phyloP scores from a whole-genome alignment of 2,888 invertebrate genomes.

The Ypsolopha sequella region DNA sequence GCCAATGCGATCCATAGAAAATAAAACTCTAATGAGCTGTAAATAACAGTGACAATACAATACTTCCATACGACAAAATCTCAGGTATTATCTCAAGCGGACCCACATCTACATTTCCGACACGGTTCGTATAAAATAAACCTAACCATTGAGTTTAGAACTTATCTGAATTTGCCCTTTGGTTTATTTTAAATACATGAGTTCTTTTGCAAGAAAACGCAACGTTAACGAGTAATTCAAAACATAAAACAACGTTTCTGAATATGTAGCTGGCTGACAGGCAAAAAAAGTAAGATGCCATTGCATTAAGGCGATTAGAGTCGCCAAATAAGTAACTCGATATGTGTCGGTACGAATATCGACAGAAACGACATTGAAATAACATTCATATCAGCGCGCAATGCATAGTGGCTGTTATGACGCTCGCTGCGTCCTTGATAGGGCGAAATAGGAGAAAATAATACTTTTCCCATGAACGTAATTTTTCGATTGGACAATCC shows the following conservation, averaged over 20 bases:
- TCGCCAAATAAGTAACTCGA: no score
- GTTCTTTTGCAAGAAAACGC: constrained; percentile 15
- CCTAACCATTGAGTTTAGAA: constrained; percentile 25
- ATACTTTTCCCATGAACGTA: no score
- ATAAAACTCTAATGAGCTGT: constrained; percentile 22
- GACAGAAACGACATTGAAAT: no score
- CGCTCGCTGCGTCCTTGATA: no score
- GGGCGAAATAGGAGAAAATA: no score
- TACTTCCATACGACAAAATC: constrained; percentile 34
- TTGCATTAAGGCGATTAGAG: no score
- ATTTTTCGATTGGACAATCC: no score
- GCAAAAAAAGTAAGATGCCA: constrained; percentile 26
- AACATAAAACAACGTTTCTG: constrained; percentile 43
- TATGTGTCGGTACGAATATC: no score
- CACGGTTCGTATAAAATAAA: constrained; percentile 27
- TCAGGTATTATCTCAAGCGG: constrained; percentile 48
- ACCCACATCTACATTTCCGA: constrained; percentile 32
- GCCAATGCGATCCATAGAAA: constrained; percentile 17
- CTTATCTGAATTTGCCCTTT: constrained; percentile 22
- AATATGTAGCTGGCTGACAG: constrained; percentile 37
- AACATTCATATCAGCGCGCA: no score
- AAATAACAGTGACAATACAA: constrained; percentile 32
- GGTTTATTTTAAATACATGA: constrained; percentile 21
- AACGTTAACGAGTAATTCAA: constrained; percentile 48
- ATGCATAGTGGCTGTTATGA: no score